A percentile compares a stretch with the other conserved stretches of the same genome.
Conservation (phyloP, 2,888 invertebrate genomes). For the Trissolcus brochymenae region DNA sequence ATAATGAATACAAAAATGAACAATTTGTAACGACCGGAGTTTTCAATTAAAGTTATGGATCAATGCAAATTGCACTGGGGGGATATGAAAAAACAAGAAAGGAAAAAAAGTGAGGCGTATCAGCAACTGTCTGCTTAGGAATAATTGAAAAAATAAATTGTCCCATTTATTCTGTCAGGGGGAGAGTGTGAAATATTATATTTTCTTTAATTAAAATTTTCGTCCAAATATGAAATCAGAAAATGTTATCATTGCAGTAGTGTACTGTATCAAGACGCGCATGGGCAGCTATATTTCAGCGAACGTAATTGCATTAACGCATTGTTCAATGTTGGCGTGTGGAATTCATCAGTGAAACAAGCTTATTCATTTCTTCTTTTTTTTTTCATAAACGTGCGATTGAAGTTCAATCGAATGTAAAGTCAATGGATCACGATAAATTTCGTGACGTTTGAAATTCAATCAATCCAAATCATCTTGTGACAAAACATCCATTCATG, state of each 20-base stretch:
- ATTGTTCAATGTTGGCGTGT: conserved; percentile 25
- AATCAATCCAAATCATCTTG: conserved; percentile 35
- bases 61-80: too few species aligned
- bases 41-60: too few species aligned
- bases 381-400: conserved; percentile 20
- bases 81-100: too few species aligned
- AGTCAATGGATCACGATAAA: conserved; percentile 1
- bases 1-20: too few species aligned
- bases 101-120: too few species aligned
- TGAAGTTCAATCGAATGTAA: conserved; percentile 24
- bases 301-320: conserved; percentile 31
- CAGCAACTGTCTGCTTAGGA: not conserved
- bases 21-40: too few species aligned
- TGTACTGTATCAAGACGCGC: conserved; percentile 2
- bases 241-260: conserved; percentile 19
- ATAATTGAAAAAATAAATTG: not conserved
- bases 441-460: conserved; percentile 17
- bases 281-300: conserved; percentile 25
- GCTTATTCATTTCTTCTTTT: conserved; percentile 28
- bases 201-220: conserved; percentile 25
- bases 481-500: not conserved
- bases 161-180: not conserved
- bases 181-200: not conserved
- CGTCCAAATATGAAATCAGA: conserved; percentile 9
- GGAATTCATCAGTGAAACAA: conserved; percentile 49